These are phyloP conservation scores for Mesitornis unicolor DNA, from an alignment of 2,113 vertebrate genomes.

Conservation along the genomic window DNA sequence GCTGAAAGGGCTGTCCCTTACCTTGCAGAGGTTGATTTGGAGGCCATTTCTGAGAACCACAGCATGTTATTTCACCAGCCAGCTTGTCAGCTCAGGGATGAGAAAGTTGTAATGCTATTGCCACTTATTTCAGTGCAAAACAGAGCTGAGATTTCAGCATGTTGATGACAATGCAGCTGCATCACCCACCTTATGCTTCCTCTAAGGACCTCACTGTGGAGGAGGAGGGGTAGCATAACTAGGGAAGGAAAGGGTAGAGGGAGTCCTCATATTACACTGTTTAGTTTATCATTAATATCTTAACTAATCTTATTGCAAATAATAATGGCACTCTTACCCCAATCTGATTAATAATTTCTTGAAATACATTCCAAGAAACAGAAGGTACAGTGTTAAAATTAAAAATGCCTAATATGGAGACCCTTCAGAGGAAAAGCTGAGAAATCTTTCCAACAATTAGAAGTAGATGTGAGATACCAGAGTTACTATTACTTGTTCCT, in stretches of 20 bases:
- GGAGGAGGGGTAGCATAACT: not conserved
- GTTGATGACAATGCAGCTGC: not conserved
- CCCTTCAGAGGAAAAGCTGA: not conserved
- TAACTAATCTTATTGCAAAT: not conserved
- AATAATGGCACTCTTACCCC: accelerated
- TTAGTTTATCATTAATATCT: not conserved
- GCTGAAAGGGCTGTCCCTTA: not conserved
- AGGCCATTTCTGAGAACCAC: not conserved
- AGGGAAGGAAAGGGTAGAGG: too few species aligned
- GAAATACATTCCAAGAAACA: not conserved
- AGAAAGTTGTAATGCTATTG: not conserved
- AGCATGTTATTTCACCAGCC: not conserved
- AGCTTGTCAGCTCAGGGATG: not conserved
- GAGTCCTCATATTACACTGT: accelerated
- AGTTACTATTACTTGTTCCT: not conserved
- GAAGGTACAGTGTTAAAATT: not conserved
- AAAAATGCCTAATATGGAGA: not conserved
- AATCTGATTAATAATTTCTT: not conserved
- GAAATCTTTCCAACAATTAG: not conserved
- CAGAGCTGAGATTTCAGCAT: not conserved
- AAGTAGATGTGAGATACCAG: not conserved
- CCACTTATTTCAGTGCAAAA: not conserved
- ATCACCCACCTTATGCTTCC: not conserved
- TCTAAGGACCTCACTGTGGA: accelerated
- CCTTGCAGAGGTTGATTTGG: not conserved